Conservation (phyloP, 2,797 vertebrate genomes). For the Sebastes melanostomus region DNA sequence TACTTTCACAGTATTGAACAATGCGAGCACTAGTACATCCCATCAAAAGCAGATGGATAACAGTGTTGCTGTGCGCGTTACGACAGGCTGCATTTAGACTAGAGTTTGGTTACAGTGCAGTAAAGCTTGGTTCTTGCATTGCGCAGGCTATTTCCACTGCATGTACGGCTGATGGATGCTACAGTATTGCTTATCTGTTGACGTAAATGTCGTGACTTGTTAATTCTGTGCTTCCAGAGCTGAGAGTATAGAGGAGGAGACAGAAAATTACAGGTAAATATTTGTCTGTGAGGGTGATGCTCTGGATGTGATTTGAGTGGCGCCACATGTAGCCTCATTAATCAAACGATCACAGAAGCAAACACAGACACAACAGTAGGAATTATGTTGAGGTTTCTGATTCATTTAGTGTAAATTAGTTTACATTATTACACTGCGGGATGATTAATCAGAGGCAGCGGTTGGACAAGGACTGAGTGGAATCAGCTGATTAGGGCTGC, state of each 20-base stretch:
- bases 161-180: constrained; percentile 36
- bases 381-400: neutral
- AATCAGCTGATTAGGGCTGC: neutral
- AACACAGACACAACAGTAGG: neutral
- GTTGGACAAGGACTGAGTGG: neutral
- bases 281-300: constrained; percentile 41
- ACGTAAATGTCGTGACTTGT: constrained; percentile 58
- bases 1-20: neutral
- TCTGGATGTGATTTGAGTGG: constrained; percentile 49
- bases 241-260: constrained; percentile 68
- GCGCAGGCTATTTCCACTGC: constrained; percentile 22
- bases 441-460: neutral
- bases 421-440: neutral
- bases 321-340: constrained; percentile 32
- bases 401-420: neutral
- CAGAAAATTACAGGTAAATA: constrained; percentile 76
- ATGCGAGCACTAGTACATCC: neutral
- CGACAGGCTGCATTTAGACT: constrained; percentile 21
- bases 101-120: neutral
- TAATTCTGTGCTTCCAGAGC: constrained; percentile 80
- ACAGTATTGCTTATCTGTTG: constrained; percentile 8
- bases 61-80: neutral
- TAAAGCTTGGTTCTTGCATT: constrained; percentile 26
- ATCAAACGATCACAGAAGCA: neutral
- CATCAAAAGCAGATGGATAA: neutral